These are phyloP conservation scores for Agapornis canus DNA, from an alignment of 2,797 vertebrate genomes.

Conservation along the genomic window DNA sequence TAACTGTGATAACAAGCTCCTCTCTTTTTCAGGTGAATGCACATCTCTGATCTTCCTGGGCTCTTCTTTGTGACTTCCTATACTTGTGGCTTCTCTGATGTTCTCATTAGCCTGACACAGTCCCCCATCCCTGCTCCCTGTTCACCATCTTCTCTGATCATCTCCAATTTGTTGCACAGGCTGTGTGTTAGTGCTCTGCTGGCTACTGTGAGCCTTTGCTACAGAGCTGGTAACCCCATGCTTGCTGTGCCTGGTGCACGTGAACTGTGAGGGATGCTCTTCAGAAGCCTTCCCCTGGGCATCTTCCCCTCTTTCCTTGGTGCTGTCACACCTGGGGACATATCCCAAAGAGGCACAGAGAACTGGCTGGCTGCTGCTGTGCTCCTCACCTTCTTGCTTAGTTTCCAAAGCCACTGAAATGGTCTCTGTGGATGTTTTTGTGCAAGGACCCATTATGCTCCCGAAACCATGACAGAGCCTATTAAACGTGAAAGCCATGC, in stretches of 20 bases:
- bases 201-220: not conserved
- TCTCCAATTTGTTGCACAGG: fast-evolving
- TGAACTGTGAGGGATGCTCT: fast-evolving
- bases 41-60: not conserved
- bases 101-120: not conserved
- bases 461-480: not conserved
- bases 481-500: fast-evolving
- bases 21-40: not conserved
- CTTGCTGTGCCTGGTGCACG: fast-evolving
- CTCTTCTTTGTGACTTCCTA: not conserved
- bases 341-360: not conserved
- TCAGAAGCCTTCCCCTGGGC: not conserved
- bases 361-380: no score
- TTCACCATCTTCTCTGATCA: not conserved
- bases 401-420: not conserved
- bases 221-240: not conserved
- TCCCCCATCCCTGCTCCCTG: not conserved
- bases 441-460: fast-evolving
- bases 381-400: fast-evolving
- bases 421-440: fast-evolving
- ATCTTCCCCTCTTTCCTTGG: not conserved
- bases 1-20: not conserved
- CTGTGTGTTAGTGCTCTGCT: not conserved
- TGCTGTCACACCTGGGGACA: not conserved
- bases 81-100: not conserved